Base-by-base conservation (phyloP, 2,888 invertebrate species). In the Metacarcinus magister region DNA sequence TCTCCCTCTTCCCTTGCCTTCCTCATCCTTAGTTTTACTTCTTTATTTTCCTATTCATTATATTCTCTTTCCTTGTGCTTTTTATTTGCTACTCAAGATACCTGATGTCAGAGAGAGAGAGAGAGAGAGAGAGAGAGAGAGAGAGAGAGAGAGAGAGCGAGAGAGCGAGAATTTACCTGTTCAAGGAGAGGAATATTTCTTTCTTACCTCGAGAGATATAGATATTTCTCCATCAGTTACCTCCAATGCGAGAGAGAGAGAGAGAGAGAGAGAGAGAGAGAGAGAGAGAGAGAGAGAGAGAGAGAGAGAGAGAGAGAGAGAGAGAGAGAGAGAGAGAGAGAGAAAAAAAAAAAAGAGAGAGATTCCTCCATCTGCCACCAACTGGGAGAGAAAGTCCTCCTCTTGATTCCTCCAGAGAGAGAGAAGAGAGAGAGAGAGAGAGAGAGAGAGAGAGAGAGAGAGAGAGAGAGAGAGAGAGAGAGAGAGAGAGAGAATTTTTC, bases 51-150 rank as follows among this genome's bases (percentile, higher is more conserved):
- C 16, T 54, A 54, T 54, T 54, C 16, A 54, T 54, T 54, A 8
- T 54, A 2, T 54, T 54, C 16, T 13, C 16, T 54, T 54, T 13
- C 16, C 16, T 54, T 54, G 54, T 54, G 54, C 2, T 13, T 54
- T 54, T 54, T 16, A 0, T 54, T 54, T 54, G 16, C 54, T 3
- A 54, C 54, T 54, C 16, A 54, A 54, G 8, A 54, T 54, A 54
- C 16, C 10, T 54, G 39, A 54, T 54, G 3, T 54, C 2, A 39
- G 16, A 28, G 48, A 48, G 46, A 75, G 75, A 75, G 75, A 75
- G 75, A 75, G 75, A 75, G 75, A 75, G 75, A 75, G 75, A 75
- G 75, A 75, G 75, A 75, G 75, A 75, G 75, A 75, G 75, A 75
- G 75, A 75, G 75, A 75, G 75, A 75, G 28, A 28, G 75, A 75